Evolutionary conservation across 1,140 invertebrate species (phyloP), one percentile per base, ranked within the genome.

Genomic region (Matsumurasca onukii): DNA sequence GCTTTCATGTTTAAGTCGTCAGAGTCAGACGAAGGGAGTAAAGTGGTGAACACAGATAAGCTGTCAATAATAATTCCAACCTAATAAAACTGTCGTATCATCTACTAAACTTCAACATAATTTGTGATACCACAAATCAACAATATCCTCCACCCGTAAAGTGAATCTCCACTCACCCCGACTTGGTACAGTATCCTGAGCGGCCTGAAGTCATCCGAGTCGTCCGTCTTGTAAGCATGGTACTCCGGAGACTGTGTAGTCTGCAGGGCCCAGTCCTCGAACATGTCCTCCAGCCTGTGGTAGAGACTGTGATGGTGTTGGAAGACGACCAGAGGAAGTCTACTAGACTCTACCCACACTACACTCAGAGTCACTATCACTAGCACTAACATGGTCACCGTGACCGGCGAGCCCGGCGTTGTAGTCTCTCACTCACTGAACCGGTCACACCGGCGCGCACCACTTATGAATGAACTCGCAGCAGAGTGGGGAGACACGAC

Each of bases 161-260:
- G n/a, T n/a, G n/a, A n/a, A n/a, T n/a, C n/a, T n/a, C n/a, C n/a
- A n/a, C 76, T 78, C 72, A 78, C 77, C 74, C 77, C 77, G 17
- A 78, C 70, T 73, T 78, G 77, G 70, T 77, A 78, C 13, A 78
- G 69, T 25, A 76, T 69, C 64, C 77, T 74, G 34, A 70, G 31
- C 5, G 66, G 39, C 3, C 39, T 25, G 55, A 73, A 57, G 17
- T 72, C 66, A 29, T 22, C 20, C 34, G 1, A 25, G 3, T n/a
- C 45, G 29, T 48, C 67, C 45, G 69, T 66, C 57, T 73, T 70
- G 49, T 72, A 67, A 15, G 69, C 66, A 1, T 52, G 59, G 27
- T 52, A 51, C 64, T 65, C 48, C 1, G 59, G 64, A 9, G 24
- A n/a, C 57, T 48, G 31, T 3, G 69, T 61, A 1, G 61, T 27